Percentiles rank a stretch among this genome's conserved stretches.
Conservation (phyloP, 1,140 invertebrate genomes). For the Achatina immaculata region DNA sequence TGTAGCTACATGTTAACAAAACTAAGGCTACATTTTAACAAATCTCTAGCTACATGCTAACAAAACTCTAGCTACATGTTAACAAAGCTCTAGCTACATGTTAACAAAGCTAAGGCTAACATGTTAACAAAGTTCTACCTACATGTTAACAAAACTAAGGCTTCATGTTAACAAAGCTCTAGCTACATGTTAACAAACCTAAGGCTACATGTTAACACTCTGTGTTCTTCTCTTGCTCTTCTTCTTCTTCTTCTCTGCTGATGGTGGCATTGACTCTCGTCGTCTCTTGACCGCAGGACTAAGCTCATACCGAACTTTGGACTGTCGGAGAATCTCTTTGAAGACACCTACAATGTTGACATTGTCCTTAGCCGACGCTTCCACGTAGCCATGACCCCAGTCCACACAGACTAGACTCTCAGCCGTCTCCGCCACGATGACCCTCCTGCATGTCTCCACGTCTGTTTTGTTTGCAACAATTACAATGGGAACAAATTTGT, state of each 20-base stretch:
- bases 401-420: constrained; percentile 56
- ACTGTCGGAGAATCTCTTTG: constrained; percentile 55
- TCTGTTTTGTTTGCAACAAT: constrained; percentile 61
- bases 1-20: no score
- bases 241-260: constrained; percentile 26
- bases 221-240: constrained; percentile 32
- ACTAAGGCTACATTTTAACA: no score
- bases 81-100: no score
- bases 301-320: constrained; percentile 46
- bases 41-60: no score
- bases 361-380: constrained; percentile 60
- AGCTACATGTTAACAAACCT: no score
- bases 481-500: constrained; percentile 49
- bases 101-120: no score
- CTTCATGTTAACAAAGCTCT: no score
- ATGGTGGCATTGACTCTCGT: constrained; percentile 47
- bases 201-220: constrained; percentile 35
- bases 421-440: constrained; percentile 48
- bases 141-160: no score
- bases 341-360: constrained; percentile 58
- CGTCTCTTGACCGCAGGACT: constrained; percentile 47
- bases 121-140: no score
- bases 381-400: constrained; percentile 58
- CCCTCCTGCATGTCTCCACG: constrained; percentile 39
- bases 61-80: no score